Evolutionary conservation across 2,113 vertebrate genomes (phyloP), one percentile per base, ranked within the genome.

Genomic region (Platichthys flesus): DNA sequence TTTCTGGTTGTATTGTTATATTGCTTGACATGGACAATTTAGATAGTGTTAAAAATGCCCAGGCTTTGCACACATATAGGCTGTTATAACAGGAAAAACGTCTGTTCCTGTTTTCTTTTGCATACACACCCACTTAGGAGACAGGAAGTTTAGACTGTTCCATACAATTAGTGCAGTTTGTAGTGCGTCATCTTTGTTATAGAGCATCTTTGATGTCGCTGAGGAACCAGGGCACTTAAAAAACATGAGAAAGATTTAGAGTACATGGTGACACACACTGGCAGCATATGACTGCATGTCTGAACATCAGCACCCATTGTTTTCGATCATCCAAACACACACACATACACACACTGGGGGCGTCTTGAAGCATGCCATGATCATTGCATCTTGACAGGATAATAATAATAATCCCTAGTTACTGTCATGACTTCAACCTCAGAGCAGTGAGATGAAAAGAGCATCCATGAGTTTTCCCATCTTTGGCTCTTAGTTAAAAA

Each of bases 381-480:
- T 66, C 42, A 49, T 20, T 47, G 23, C 15, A n/a, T 66, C 47
- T 52, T 66, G 23, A 66, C 63, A 51, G 45, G 47, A 51, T 28
- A 52, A 51, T 66, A 52, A 51, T 5, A 71, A 56, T 56, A 13
- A 23, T 67, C 35, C 2, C 14, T 58, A n/a, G 51, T 54, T 21
- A 54, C 18, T 54, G 51, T 20, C 20, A n/a, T n/a, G 12, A 61
- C 21, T 74, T 51, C 47, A 51, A 18, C 16, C 10, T 16, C 20
- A 45, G 42, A 40, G 6, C 10, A 66, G 47, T 61, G 45, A 68
- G 40, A 78, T 60, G 26, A 81, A 72, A 77, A 78, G 20, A 10
- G 6, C 51, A 56, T 45, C 31, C 42, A 42, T 6, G 10, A 67
- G n/a, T 55, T 55, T 31, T 18, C 15, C 60, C 14, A 4, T 28